Evolutionary conservation across 2,113 vertebrate genomes (phyloP), one percentile per base, ranked within the genome.

Genomic region (Hylia prasina): DNA sequence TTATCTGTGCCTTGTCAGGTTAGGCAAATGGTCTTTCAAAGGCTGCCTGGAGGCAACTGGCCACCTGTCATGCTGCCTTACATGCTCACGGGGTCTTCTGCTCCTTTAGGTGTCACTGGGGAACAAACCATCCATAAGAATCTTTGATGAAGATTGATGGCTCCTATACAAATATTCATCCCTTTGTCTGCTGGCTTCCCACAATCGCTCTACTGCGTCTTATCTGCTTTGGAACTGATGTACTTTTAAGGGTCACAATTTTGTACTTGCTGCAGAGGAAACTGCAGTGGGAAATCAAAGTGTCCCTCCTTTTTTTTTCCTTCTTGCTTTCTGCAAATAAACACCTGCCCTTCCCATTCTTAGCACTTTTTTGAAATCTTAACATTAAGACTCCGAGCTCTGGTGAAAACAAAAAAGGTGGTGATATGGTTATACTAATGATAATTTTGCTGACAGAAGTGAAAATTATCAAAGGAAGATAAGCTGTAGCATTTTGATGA

Each of bases 401-500:
- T 42, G 3, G 6, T 1, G 2, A 15, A 23, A n/a, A 37, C n/a
- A 61, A 42, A 2, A n/a, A 61, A 31, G 6, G 23, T 25, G 31
- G 6, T 63, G 19, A 42, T 76, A 68, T 37, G 22, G 69, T 50
- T 90, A 57, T 22, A 68, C 21, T 71, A 89, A 94, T 81, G 88
- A 82, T 75, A 87, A 42, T 92, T 90, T 92, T 92, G 47, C 90
- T 91, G 77, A 73, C 54, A 78, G 51, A 94, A 33, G 60, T 84
- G 57, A 86, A 83, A 90, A 66, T 31, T 85, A 63, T 80, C 45
- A 86, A 81, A 94, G 50, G 13, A 88, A 81, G 75, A 80, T 53
- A 70, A 37, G 21, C 3, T 15, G 27, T 70, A 77, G 5, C 47
- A 50, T 87, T 77, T 66, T 68, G 51, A 80, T 39, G 54, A 80